Evolutionary conservation across 1,140 invertebrate species (phyloP).

Genomic region (Littorina saxatilis): DNA sequence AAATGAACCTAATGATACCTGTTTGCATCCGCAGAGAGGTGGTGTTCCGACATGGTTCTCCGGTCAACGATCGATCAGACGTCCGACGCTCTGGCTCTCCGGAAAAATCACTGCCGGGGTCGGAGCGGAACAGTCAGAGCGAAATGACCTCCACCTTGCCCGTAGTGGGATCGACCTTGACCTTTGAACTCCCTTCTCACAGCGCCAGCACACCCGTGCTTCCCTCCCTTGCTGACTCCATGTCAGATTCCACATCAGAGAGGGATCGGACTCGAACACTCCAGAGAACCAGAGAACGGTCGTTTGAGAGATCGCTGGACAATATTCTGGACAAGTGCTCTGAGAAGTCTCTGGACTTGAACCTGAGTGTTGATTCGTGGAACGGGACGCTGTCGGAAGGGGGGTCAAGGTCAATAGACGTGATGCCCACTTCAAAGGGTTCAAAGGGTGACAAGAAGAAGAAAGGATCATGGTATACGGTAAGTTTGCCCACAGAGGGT

Average conservation of each 20-base stretch:
- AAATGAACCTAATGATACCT: no score
- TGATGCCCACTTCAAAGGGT: slow-evolving; percentile 39
- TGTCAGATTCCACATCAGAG: background rate
- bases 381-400: slow-evolving; percentile 52
- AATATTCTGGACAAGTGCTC: slow-evolving; percentile 68
- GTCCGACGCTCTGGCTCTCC: slow-evolving; percentile 5
- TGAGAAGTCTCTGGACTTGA: slow-evolving; percentile 64
- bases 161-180: background rate
- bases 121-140: background rate
- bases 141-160: background rate
- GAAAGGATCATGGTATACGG: slow-evolving; percentile 74
- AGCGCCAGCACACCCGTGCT: slow-evolving; percentile 6
- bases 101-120: background rate
- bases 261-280: slow-evolving; percentile 43
- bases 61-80: background rate
- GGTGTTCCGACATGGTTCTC: background rate
- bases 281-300: slow-evolving; percentile 48
- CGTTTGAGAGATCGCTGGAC: slow-evolving; percentile 66
- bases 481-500: no score
- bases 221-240: background rate
- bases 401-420: slow-evolving; percentile 43
- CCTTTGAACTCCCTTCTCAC: background rate
- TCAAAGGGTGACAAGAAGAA: slow-evolving; percentile 64
- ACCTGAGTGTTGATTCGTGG: slow-evolving; percentile 58
- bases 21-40: no score